Percentiles rank a stretch among this genome's conserved stretches.
Evolutionary conservation across 23 tunicate genomes (phyloP).

Genomic region (Diplosoma virens): DNA sequence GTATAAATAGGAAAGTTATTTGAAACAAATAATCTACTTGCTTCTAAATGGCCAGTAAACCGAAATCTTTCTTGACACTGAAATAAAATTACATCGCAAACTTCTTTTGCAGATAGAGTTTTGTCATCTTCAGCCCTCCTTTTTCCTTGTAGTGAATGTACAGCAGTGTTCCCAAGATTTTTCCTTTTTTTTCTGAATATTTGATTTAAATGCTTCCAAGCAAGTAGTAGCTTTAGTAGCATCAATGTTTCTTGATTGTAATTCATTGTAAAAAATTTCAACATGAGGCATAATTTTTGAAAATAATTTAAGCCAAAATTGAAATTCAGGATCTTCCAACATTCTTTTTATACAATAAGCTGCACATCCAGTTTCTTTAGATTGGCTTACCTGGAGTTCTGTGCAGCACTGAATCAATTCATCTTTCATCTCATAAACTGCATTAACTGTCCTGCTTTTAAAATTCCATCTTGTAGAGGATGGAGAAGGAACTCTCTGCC

Average conservation of each 20-base stretch:
- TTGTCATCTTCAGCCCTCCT: too few relatives aligned
- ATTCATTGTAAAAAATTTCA: constrained; percentile 10
- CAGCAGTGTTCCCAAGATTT: too few relatives aligned
- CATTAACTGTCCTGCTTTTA: constrained; percentile 2
- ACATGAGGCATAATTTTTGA: constrained; percentile 40
- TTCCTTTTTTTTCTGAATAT: too few relatives aligned
- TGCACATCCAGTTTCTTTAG: constrained; percentile 3
- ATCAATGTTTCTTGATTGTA: constrained; percentile 10
- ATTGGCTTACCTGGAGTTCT: background rate
- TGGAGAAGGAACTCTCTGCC: background rate
- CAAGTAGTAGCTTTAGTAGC: too few relatives aligned
- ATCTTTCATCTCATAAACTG: background rate
- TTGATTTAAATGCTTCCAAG: too few relatives aligned
- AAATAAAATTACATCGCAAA: background rate
- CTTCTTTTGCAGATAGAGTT: constrained; percentile 18
- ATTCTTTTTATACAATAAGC: background rate
- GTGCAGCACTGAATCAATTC: constrained; percentile 1
- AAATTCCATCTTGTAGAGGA: constrained; percentile 34
- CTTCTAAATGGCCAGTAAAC: constrained; percentile 18
- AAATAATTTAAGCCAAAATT: constrained; percentile 18
- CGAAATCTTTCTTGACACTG: constrained; percentile 14
- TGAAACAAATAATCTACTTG: background rate
- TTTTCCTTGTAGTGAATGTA: too few relatives aligned
- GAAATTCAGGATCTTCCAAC: constrained; percentile 6
- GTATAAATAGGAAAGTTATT: background rate